Percentiles rank a stretch among this genome's conserved stretches.
Evolutionary conservation across 2,888 invertebrate genomes (phyloP).

Genomic region (Balanococcus diminutus): DNA sequence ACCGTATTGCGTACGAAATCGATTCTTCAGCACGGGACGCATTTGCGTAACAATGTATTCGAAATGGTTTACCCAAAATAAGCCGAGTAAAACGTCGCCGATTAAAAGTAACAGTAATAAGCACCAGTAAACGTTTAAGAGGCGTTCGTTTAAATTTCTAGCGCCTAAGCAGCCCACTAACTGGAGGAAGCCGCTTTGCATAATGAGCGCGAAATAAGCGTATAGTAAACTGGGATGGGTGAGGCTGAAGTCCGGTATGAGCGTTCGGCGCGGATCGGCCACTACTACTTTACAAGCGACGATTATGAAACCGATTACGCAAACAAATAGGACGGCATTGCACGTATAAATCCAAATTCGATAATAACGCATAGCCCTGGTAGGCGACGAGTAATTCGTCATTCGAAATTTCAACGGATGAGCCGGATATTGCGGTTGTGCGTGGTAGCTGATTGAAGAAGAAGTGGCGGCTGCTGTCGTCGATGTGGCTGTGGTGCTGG

Average conservation of each 20-base stretch:
- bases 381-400: slow-evolving; percentile 59
- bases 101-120: slow-evolving; percentile 77
- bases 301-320: slow-evolving; percentile 69
- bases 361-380: slow-evolving; percentile 75
- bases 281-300: slow-evolving; percentile 60
- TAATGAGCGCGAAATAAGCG: slow-evolving; percentile 80
- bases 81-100: slow-evolving; percentile 82
- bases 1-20: slow-evolving; percentile 65
- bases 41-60: slow-evolving; percentile 77
- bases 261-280: slow-evolving; percentile 72
- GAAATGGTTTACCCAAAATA: slow-evolving; percentile 83
- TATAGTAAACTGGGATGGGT: slow-evolving; percentile 84
- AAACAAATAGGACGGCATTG: slow-evolving; percentile 84
- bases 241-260: slow-evolving; percentile 76
- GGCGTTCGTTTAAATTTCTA: slow-evolving; percentile 76
- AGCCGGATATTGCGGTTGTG: slow-evolving; percentile 52
- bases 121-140: slow-evolving; percentile 84
- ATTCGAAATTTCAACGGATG: slow-evolving; percentile 57
- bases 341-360: slow-evolving; percentile 92
- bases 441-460: slow-evolving; percentile 63
- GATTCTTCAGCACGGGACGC: slow-evolving; percentile 70
- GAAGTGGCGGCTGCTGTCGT: slow-evolving; percentile 63
- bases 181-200: slow-evolving; percentile 73
- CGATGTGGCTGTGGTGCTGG: slow-evolving; percentile 63
- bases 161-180: slow-evolving; percentile 83